phyloP scores from a whole-genome alignment of 2,113 vertebrate genomes.

The Pithys albifrons region DNA sequence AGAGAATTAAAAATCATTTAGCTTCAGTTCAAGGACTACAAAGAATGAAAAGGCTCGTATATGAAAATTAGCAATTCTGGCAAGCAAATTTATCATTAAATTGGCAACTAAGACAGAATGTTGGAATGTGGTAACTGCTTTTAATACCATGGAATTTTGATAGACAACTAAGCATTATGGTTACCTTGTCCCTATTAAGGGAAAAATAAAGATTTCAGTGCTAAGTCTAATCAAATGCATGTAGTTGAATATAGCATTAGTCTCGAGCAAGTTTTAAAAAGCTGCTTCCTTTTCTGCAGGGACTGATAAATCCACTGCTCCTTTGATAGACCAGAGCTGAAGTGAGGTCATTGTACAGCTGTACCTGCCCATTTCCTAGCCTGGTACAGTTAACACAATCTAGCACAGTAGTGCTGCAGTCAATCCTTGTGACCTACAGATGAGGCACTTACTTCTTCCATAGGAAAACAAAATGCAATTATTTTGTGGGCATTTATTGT shows the following conservation, averaged over 20 bases:
- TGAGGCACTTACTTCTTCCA: not conserved
- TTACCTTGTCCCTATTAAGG: rapidly evolving
- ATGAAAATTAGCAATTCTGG: not conserved
- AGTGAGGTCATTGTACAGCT: not conserved
- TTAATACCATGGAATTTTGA: not conserved
- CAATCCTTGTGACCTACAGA: not conserved
- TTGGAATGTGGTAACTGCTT: not conserved
- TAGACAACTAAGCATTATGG: not conserved
- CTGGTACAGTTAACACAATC: not conserved
- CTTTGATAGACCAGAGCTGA: not conserved
- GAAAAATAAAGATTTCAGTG: not conserved
- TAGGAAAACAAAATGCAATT: not conserved
- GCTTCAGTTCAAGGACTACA: not conserved
- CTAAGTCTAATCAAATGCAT: not conserved
- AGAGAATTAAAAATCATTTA: not conserved
- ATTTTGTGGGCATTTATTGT: not conserved
- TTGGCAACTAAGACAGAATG: not conserved
- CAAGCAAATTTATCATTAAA: not conserved
- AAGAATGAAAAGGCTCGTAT: not conserved
- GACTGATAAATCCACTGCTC: not conserved
- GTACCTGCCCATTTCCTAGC: rapidly evolving
- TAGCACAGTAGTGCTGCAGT: not conserved
- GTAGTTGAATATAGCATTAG: not conserved
- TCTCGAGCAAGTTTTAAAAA: not conserved
- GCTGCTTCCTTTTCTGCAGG: not conserved